Base-by-base conservation (phyloP, 2,797 vertebrate species). In the Neostethus bicornis region DNA sequence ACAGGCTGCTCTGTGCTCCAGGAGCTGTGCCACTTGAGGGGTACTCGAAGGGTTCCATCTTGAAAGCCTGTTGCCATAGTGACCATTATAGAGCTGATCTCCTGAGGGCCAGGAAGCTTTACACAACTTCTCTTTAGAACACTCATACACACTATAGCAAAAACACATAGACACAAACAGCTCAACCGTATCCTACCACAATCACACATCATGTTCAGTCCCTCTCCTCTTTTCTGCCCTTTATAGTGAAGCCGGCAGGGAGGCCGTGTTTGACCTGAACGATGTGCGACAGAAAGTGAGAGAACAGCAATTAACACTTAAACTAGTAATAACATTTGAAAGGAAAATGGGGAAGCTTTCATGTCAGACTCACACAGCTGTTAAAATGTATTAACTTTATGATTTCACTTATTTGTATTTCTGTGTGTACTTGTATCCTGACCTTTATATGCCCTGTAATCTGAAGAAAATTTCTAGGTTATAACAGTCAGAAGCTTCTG, bases 31-130 rank as follows among this genome's bases (percentile, higher is more conserved):
- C 83, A 78, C 84, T 89, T 58, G 41, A 85, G 77, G 79, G 83
- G 81, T 74, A 78, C 83, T 79, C 83, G 78, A 83, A 80, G 77
- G 85, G 81, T 61, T 88, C 89, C 84, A 86, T 89, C 88, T 90
- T 86, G 86, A 88, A 89, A 89, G 86, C 78, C 83, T 83, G 91
- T 91, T 90, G 83, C 87, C 80, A 92, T 91, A 85, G 87, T 77
- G 81, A 90, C 89, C 77, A 87, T 89, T 87, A 88, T 84, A 72
- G 84, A 75, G 84, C 84, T 81, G 83, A 72, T 86, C 82, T 87
- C 87, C 81, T 69, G 7, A 77, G 85, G 85, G 86, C 80, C 81
- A 80, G 72, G 72, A 34, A 73, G 80, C 81, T 84, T 87, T 80
- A 83, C 78, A 81, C 82, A 86, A 84, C 81, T 79, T 79, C 65